Evolutionary conservation across 2,797 vertebrate species (phyloP).

Genomic region (Caiman crocodilus): DNA sequence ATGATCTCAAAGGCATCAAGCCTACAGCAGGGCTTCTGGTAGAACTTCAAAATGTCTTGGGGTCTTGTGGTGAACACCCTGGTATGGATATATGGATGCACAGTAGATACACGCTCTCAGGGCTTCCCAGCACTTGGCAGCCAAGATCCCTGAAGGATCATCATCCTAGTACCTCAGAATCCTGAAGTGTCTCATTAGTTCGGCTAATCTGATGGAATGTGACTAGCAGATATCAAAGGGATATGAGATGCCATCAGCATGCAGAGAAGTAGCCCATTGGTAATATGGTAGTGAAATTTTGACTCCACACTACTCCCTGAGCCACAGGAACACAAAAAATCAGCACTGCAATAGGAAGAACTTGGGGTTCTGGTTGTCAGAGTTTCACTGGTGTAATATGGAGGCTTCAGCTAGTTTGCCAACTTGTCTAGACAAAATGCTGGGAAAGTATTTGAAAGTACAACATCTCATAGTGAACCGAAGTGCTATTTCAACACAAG

Average conservation of each 20-base stretch:
- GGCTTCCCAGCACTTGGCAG: neutral
- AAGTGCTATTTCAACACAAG: too few relatives aligned
- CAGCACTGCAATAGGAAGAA: neutral
- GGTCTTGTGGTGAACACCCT: fast-evolving
- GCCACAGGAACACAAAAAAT: neutral
- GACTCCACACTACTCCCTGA: neutral
- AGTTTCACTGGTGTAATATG: neutral
- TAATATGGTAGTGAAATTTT: neutral
- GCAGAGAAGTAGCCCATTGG: neutral
- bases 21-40: neutral
- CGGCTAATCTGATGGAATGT: fast-evolving
- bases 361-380: neutral
- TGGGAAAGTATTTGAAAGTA: neutral
- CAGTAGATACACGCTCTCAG: fast-evolving
- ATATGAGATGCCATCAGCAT: neutral
- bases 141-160: neutral
- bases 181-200: neutral
- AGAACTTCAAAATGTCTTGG: neutral
- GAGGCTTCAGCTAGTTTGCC: neutral
- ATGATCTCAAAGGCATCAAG: fast-evolving
- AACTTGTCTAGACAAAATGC: neutral
- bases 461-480: neutral
- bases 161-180: fast-evolving
- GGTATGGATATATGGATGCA: fast-evolving
- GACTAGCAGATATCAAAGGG: neutral